Evolutionary conservation across 1,140 invertebrate species (phyloP).

Genomic region (Calliopsis andreniformis): DNA sequence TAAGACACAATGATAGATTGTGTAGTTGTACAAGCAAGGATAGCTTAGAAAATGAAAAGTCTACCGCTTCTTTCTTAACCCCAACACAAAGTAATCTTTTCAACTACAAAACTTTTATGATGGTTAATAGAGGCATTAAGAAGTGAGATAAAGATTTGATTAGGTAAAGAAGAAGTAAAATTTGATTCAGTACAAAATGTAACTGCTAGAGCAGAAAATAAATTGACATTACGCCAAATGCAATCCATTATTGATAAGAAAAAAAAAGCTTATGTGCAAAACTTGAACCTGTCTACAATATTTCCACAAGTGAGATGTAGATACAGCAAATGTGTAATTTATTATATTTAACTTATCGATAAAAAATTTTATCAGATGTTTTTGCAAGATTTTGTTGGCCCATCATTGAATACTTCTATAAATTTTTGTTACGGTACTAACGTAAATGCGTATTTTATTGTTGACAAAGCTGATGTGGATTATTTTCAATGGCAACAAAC

Average conservation of each 20-base stretch:
- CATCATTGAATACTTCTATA: neutral
- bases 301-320: conserved; percentile 52
- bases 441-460: too few species aligned
- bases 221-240: neutral
- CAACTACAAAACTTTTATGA: neutral
- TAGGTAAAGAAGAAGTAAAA: neutral
- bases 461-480: neutral
- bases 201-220: neutral
- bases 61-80: too few species aligned
- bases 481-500: neutral
- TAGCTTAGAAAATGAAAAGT: neutral
- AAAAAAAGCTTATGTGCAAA: conserved; percentile 18
- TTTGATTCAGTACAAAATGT: neutral
- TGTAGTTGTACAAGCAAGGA: neutral
- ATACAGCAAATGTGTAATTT: too few species aligned
- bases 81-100: conserved; percentile 10
- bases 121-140: neutral
- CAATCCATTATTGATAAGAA: neutral
- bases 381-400: neutral
- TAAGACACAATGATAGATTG: neutral
- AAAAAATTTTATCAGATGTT: conserved; percentile 12
- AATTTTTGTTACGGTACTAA: neutral
- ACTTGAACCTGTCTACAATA: conserved; percentile 25
- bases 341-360: neutral
- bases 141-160: neutral